A percentile compares a stretch with the other conserved stretches of the same genome.
phyloP scores from a whole-genome alignment of 2,797 vertebrate species.

The Buceros bicornis region DNA sequence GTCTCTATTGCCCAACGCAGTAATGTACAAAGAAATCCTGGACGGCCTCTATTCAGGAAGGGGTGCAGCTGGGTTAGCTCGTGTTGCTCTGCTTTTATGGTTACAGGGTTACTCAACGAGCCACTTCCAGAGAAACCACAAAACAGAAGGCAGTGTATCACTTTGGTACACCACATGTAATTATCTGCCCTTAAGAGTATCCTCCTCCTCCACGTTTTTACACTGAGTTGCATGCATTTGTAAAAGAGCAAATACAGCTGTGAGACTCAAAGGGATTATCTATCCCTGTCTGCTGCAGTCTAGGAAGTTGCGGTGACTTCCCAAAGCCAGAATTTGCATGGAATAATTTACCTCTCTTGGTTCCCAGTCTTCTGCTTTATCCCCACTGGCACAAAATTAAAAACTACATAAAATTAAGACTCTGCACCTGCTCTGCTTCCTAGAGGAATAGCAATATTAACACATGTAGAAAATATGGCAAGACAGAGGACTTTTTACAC shows the following conservation, averaged over 20 bases:
- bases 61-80: slow-evolving; percentile 15
- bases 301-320: slow-evolving; percentile 39
- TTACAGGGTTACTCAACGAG: not conserved
- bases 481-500: slow-evolving; percentile 41
- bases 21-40: not conserved
- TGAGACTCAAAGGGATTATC: slow-evolving; percentile 11
- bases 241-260: slow-evolving; percentile 16
- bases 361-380: slow-evolving; percentile 27
- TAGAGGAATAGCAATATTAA: slow-evolving; percentile 38
- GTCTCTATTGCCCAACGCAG: slow-evolving; percentile 16
- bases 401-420: slow-evolving; percentile 46
- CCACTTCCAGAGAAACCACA: slow-evolving; percentile 24
- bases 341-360: slow-evolving; percentile 21
- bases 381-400: slow-evolving; percentile 33
- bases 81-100: not conserved
- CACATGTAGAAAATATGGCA: not conserved
- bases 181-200: slow-evolving; percentile 3
- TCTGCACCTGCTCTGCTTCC: slow-evolving; percentile 59
- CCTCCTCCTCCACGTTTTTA: not conserved
- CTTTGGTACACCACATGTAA: not conserved
- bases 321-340: slow-evolving; percentile 22
- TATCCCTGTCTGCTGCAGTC: not conserved
- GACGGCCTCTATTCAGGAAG: not conserved
- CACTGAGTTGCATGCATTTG: not conserved
- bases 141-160: not conserved